Evolutionary conservation across 2,113 vertebrate species (phyloP).

Genomic region (Neolamprologus caudopunctatus): DNA sequence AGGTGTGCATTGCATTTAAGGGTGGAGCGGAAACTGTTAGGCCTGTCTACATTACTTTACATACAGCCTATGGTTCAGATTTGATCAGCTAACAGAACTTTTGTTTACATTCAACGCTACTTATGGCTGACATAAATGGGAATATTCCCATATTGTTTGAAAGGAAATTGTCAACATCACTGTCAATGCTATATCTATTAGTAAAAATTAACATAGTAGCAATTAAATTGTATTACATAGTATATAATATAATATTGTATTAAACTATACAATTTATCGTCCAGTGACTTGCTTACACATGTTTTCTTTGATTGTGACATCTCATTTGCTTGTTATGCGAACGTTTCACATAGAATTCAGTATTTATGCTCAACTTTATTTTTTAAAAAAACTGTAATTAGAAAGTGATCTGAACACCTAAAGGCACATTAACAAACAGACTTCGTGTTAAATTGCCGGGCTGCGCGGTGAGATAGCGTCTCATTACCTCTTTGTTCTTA

Average conservation of each 20-base stretch:
- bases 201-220: not conserved
- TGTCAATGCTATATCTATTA: not conserved
- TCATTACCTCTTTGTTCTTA: conserved; percentile 69
- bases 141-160: not conserved
- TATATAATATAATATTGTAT: not conserved
- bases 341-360: not conserved
- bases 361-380: not conserved
- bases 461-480: accelerated
- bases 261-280: not conserved
- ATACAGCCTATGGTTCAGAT: not conserved
- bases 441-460: not conserved
- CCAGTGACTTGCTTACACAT: not conserved
- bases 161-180: not conserved
- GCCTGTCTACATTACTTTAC: not conserved
- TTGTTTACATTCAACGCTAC: not conserved
- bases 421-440: not conserved
- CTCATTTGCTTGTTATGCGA: not conserved
- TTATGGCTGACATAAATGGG: not conserved
- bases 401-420: not conserved
- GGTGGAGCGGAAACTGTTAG: not conserved
- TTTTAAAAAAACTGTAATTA: not conserved
- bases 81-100: not conserved
- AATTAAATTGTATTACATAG: not conserved
- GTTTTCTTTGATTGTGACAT: not conserved
- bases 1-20: not conserved